These are phyloP conservation scores for Altica lythri DNA, from an alignment of 2,888 invertebrate genomes.

Conservation along the genomic window DNA sequence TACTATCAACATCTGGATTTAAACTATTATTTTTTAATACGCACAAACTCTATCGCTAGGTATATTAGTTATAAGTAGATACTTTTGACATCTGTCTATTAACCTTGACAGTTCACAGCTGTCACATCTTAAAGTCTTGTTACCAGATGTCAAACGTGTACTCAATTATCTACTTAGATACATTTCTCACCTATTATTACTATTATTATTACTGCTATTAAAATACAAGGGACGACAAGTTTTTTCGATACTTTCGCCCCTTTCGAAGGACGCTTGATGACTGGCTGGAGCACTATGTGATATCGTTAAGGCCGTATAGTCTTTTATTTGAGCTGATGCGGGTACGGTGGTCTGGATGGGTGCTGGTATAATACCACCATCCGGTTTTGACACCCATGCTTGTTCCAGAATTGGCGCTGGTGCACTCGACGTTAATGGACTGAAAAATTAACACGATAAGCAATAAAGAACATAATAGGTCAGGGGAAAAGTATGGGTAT, in stretches of 20 bases:
- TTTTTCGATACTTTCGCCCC: constrained; percentile 55
- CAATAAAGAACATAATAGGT: too few relatives aligned
- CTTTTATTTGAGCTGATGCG: constrained; percentile 43
- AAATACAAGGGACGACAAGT: constrained; percentile 35
- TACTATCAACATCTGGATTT: too few relatives aligned
- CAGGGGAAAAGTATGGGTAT: too few relatives aligned
- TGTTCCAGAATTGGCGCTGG: constrained; percentile 59
- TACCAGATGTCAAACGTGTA: too few relatives aligned
- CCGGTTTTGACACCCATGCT: constrained; percentile 57
- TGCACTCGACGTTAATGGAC: constrained; percentile 61
- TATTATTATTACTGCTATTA: constrained; percentile 41
- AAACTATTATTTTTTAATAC: too few relatives aligned
- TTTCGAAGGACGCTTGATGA: constrained; percentile 57
- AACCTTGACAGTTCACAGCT: too few relatives aligned
- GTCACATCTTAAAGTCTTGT: too few relatives aligned
- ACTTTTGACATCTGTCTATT: too few relatives aligned
- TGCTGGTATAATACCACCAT: constrained; percentile 46
- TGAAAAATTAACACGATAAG: constrained; percentile 44
- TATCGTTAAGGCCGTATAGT: constrained; percentile 55
- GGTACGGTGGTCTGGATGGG: constrained; percentile 45
- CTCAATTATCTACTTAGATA: too few relatives aligned
- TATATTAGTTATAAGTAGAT: too few relatives aligned
- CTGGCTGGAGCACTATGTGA: constrained; percentile 56
- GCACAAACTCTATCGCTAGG: too few relatives aligned
- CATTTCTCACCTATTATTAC: constrained; percentile 33